Conservation (phyloP, 2,797 vertebrate species). For the Ctenosaura bakeri region DNA sequence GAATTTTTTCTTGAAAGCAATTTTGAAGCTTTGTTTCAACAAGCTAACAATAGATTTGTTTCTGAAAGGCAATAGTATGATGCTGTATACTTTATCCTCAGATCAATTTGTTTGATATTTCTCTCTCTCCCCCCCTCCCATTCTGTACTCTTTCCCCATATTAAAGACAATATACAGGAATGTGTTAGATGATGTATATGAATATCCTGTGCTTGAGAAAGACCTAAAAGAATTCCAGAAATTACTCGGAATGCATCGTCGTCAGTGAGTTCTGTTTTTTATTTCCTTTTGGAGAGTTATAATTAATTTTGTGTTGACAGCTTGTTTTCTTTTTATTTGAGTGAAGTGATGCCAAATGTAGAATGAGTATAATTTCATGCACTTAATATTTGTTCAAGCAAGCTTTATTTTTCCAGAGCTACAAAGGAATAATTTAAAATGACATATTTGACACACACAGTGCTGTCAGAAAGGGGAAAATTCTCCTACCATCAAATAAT, state of each 20-base stretch:
- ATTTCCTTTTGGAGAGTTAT: constrained; percentile 30
- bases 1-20: constrained; percentile 20
- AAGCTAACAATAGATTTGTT: constrained; percentile 18
- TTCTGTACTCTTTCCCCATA: not conserved
- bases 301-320: constrained; percentile 42
- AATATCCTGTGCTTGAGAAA: constrained; percentile 92
- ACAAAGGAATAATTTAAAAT: constrained; percentile 21
- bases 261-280: constrained; percentile 87
- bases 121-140: constrained; percentile 37
- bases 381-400: constrained; percentile 29
- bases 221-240: constrained; percentile 93
- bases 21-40: constrained; percentile 28
- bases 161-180: constrained; percentile 91
- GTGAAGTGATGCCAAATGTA: constrained; percentile 3
- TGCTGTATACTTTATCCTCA: constrained; percentile 39
- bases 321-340: constrained; percentile 17
- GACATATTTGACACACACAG: not conserved
- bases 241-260: constrained; percentile 91
- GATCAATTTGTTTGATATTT: constrained; percentile 46
- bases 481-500: constrained; percentile 5
- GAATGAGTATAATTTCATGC: constrained; percentile 5
- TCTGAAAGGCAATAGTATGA: not conserved
- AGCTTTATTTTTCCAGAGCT: not conserved
- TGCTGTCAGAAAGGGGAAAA: not conserved
- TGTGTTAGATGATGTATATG: constrained; percentile 93